phyloP scores from a whole-genome alignment of 1,140 invertebrate genomes.

The Nixonia krombeini region DNA sequence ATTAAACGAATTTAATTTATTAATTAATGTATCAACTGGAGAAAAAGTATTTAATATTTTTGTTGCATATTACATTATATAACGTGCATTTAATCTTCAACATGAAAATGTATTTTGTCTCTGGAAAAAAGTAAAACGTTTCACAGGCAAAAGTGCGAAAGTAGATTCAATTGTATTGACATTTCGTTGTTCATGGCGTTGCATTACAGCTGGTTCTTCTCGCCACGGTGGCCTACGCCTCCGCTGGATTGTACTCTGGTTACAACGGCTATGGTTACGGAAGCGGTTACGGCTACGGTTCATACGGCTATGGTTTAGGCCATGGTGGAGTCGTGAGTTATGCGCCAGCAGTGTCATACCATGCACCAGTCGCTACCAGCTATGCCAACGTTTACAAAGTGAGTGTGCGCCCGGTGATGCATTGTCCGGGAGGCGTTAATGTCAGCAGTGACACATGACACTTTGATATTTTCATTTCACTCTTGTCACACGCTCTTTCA shows the following conservation, averaged over 20 bases:
- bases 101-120: too few species aligned
- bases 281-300: slow-evolving; percentile 19
- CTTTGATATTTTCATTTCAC: slow-evolving; percentile 12
- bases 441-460: slow-evolving; percentile 13
- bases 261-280: slow-evolving; percentile 41
- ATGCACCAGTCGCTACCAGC: slow-evolving; percentile 53
- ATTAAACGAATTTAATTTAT: too few species aligned
- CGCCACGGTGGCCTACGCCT: slow-evolving; percentile 55
- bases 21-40: too few species aligned
- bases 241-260: slow-evolving; percentile 55
- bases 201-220: slow-evolving; percentile 58
- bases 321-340: too few species aligned
- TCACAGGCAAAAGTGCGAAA: too few species aligned
- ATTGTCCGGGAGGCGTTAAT: background rate
- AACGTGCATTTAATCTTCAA: too few species aligned
- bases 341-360: background rate
- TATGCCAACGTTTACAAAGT: slow-evolving; percentile 55
- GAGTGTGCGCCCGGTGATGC: too few species aligned
- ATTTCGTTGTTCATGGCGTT: too few species aligned
- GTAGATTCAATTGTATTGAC: too few species aligned
- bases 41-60: too few species aligned
- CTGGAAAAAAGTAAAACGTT: too few species aligned
- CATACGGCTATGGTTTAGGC: slow-evolving; percentile 50
- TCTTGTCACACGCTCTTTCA: slow-evolving; percentile 1
- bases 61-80: too few species aligned